Percentiles rank a stretch among this genome's conserved stretches.
These are phyloP conservation scores for Corvus cornix DNA, from an alignment of 2,113 vertebrate genomes.

Conservation along the genomic window DNA sequence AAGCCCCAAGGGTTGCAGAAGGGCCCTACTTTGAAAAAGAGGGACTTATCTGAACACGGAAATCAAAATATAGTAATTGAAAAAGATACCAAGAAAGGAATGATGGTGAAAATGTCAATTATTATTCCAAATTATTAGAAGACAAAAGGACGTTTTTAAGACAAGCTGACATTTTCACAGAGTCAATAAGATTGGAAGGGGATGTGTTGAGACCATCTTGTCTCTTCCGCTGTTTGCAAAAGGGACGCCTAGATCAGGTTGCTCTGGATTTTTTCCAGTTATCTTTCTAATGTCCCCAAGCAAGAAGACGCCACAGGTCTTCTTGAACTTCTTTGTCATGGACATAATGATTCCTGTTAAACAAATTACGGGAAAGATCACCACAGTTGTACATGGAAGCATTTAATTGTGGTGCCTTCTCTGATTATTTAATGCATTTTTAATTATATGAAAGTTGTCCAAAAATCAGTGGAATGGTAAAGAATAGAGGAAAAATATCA, in stretches of 20 bases:
- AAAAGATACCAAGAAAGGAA: neutral
- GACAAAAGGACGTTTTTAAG: neutral
- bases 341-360: neutral
- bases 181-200: neutral
- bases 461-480: neutral
- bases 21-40: neutral
- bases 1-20: neutral
- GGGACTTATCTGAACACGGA: neutral
- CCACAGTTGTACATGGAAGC: neutral
- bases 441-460: neutral
- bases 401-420: neutral
- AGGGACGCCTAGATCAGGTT: neutral
- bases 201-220: fast-evolving
- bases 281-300: neutral
- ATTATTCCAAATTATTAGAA: neutral
- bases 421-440: neutral
- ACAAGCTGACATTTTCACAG: neutral
- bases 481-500: neutral
- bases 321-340: neutral
- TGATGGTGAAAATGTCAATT: neutral
- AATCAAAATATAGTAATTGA: neutral
- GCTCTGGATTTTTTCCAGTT: neutral
- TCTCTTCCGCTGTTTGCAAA: neutral
- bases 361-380: neutral
- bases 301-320: neutral